Evolutionary conservation across 92 coral and sea anemone genomes (phyloP), one percentile per base, ranked within the genome.

Genomic region (Palythoa grandis): DNA sequence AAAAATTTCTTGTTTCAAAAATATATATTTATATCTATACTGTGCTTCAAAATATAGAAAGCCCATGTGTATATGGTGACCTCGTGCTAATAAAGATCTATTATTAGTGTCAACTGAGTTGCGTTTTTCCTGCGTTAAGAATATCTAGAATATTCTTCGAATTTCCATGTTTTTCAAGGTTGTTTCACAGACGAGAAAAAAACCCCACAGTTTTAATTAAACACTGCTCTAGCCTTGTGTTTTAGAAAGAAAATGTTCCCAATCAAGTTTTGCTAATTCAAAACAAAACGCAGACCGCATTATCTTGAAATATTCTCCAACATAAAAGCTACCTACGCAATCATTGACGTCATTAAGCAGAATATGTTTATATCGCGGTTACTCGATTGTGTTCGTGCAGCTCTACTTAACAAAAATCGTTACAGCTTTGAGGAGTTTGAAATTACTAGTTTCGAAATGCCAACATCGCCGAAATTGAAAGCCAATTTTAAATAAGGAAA

Each of bases 331-430:
- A 63, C 69, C 69, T n/a, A 63, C 69, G 69, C 69, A 63, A n/a
- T 63, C 69, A 20, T 63, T 63, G 69, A 63, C 69, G 69, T 63
- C 69, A 63, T 63, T 63, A 1, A 63, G 69, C 5, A 63, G 69
- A 15, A 22, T 63, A 23, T 23, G 69, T 11, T 63, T 56, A 56
- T 56, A 12, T 29, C 61, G 15, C 3, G 19, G 0, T 56, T 56
- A 56, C 16, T 11, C 13, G 13, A 54, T 12, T 56, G 15, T 12
- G 19, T 13, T 58, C 20, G 65, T 15, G 65, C 20, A n/a, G 2
- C 6, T 58, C 20, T 15, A 4, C 50, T 43, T 43, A 5, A 43
- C 0, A n/a, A 13, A 16, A 58, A 58, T 58, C n/a, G n/a, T 15
- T 11, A n/a, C 69, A 63, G 24, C 25, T 63, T 63, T n/a, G 11